Evolutionary conservation across 2,797 vertebrate species (phyloP).

Genomic region (Enteromius argenteus): DNA sequence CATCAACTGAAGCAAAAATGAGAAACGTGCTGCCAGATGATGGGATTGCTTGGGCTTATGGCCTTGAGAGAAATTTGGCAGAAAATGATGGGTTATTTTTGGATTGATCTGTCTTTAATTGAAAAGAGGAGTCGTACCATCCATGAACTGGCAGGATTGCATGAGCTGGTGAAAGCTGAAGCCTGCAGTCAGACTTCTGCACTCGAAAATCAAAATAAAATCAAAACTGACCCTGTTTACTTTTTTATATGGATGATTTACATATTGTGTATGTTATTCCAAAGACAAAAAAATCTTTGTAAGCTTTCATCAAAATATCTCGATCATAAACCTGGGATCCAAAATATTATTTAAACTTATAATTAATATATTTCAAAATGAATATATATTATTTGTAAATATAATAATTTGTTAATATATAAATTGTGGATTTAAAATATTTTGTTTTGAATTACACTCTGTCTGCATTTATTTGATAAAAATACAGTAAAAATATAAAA

Average conservation of each 20-base stretch:
- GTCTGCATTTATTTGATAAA: no score
- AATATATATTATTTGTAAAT: neutral
- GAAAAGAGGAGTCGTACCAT: slow-evolving; percentile 34
- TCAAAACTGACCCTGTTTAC: neutral
- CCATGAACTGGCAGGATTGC: slow-evolving; percentile 22
- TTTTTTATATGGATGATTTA: neutral
- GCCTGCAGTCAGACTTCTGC: slow-evolving; percentile 10
- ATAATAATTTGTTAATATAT: neutral
- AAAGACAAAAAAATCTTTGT: neutral
- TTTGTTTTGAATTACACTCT: no score
- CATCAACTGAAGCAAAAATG: slow-evolving; percentile 23
- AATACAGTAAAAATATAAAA: no score
- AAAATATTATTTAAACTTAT: neutral
- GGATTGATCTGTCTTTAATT: slow-evolving; percentile 43
- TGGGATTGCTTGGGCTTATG: slow-evolving; percentile 36
- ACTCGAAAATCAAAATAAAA: neutral
- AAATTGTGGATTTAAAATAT: neutral
- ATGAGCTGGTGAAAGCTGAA: neutral
- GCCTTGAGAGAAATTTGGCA: slow-evolving; percentile 18
- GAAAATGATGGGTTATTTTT: slow-evolving; percentile 27
- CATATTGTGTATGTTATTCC: neutral
- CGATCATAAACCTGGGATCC: neutral
- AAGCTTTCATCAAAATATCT: neutral
- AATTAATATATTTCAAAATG: neutral
- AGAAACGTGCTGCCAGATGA: slow-evolving; percentile 39